phyloP scores from a whole-genome alignment of 2,888 invertebrate species.

The Macrophya alboannulata region DNA sequence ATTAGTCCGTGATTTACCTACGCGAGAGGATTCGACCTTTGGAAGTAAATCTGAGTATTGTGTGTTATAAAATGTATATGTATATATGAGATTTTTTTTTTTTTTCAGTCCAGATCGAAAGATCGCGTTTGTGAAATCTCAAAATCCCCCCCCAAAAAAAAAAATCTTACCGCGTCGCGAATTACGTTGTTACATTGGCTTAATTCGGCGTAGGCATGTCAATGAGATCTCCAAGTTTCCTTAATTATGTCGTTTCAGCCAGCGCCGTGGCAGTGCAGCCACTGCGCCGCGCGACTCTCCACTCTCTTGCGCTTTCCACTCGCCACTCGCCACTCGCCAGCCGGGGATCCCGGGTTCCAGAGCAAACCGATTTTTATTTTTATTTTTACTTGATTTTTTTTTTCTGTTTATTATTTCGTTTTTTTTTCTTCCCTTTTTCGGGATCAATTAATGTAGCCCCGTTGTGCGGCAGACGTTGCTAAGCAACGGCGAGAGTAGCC shows the following conservation, averaged over 20 bases:
- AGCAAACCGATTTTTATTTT: slow-evolving; percentile 34
- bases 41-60: neutral
- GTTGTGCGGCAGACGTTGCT: slow-evolving; percentile 56
- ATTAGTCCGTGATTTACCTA: neutral
- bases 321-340: neutral
- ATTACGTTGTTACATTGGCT: slow-evolving; percentile 51
- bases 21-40: neutral
- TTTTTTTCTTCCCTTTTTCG: slow-evolving; percentile 50
- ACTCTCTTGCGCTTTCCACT: no score
- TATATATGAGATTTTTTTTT: neutral
- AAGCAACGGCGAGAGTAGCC: slow-evolving; percentile 39
- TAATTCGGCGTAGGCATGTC: slow-evolving; percentile 50
- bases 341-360: neutral
- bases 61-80: neutral
- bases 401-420: slow-evolving; percentile 64
- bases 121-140: neutral
- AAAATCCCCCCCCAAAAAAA: no score
- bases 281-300: neutral
- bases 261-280: slow-evolving; percentile 14
- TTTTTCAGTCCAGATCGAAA: neutral
- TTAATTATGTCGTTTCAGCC: slow-evolving; percentile 51
- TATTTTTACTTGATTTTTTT: slow-evolving; percentile 27
- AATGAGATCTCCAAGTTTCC: slow-evolving; percentile 53
- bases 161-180: neutral
- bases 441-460: slow-evolving; percentile 58